Evolutionary conservation across 53 echinoderm and acorn worm genomes (phyloP), one percentile per base, ranked within the genome.

Genomic region (Luidia sarsii): DNA sequence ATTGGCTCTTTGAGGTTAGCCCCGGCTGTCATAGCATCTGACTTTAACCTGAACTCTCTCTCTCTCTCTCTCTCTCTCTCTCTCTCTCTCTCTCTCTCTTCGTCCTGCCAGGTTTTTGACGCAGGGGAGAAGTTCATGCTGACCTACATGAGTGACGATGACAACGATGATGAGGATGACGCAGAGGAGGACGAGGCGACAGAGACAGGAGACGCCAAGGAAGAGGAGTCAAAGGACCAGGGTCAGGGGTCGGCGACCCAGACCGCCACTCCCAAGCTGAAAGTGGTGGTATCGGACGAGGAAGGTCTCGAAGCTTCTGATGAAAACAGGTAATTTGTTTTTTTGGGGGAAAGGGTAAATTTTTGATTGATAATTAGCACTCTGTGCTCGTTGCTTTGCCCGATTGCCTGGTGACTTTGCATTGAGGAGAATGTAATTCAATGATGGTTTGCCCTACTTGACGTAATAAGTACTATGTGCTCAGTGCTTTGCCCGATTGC

Each of bases 121-220:
- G 88, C 88, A 3, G 88, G 88, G 18, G 56, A 67, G 23, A 83
- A 65, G 39, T 88, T 88, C 68, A 88, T 87, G 88, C 39, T 87
- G 16, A 87, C 88, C 0, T 83, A 88, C 57, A 37, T 52, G 14
- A 46, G 67, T n/a, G 83, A 67, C 25, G 88, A 88, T 20, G 67
- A 68, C 69, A 50, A 13, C 29, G 46, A 49, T 10, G 71, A 37
- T 37, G 59, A 59, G 0, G 21, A 19, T 4, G 23, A 22, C 23
- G 80, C 39, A 28, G 52, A 21, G 23, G 70, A 27, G 3, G n/a
- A 46, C 31, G 18, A n/a, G 24, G 37, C 29, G 51, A 30, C 16
- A 22, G 39, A 39, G 19, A 23, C 16, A 34, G 33, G 52, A 65
- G 65, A 65, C 27, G n/a, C 39, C 13, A n/a, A 4, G 11, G 70